Evolutionary conservation across 2,888 invertebrate genomes (phyloP), one percentile per base, ranked within the genome.

Genomic region (Penaeus monodon): DNA sequence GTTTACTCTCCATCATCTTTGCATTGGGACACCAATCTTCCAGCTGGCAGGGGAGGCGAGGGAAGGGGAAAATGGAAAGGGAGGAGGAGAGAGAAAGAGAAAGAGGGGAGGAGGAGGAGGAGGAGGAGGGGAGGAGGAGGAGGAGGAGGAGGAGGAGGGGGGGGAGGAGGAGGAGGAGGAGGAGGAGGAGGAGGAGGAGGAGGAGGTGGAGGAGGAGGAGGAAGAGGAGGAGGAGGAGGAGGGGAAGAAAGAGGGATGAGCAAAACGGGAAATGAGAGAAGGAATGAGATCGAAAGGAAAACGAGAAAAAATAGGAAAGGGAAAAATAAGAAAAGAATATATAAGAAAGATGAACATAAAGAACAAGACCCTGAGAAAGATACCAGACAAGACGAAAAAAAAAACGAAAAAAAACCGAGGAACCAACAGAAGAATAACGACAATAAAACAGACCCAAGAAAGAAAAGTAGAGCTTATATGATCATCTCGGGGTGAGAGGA

Each of bases 1-100:
- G 70, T 81, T 81, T 44, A 73, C 63, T 63, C 17, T 81, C 49
- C 57, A 70, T 81, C 57, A 81, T 66, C 73, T 81, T 57, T 81
- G 73, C 27, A 81, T 81, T 44, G 76, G 76, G 44, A 76, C 76
- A 76, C 49, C 76, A 24, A 76, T 76, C 76, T 76, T 76, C 44
- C 76, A 8, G 22, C 22, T 44, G 27, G 76, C 24, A 49, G 33
- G 74, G 33, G 74, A 24, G 44, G 44, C 17, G 57, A 20, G 17
- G 14, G 57, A 20, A 20, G 57, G 17, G 17, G 17, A 17, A 20
- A 57, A 17, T 17, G 17, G 3, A 20, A 20, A 57, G 14, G 57
- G 57, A 57, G 57, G 17, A 20, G 57, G 4, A 57, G 24, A 4
- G 24, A 33, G 70, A 6, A 33, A 6, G 24, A 33, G 70, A 20